Evolutionary conservation across 2,888 invertebrate species (phyloP), one percentile per base, ranked within the genome.

Genomic region (Nomada fucata): DNA sequence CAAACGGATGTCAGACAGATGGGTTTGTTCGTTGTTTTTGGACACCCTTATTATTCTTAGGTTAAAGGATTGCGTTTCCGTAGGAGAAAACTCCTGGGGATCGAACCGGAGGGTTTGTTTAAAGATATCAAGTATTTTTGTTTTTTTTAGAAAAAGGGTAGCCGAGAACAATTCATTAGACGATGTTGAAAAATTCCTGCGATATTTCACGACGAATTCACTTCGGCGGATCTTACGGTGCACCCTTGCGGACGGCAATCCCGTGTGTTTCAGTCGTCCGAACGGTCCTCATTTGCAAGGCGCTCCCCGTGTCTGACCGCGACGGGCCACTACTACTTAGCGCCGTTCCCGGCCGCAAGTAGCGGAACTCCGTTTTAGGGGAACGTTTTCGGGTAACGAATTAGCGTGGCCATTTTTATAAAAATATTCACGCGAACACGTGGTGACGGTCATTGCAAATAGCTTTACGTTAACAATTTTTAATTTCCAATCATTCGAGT

Each of bases 301-400:
- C 59, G 67, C 53, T 71, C 23, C 50, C 57, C 53, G 26, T 53
- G 86, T 59, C 84, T 76, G 85, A 82, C 72, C 83, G 75, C 68
- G 55, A 36, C 65, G 15, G 64, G 11, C 47, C 74, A 50, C 57
- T 47, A 76, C 80, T 69, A 79, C 76, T 79, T 69, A 75, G 75
- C 53, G 13, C 18, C n/a, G 18, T 2, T 20, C 9, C 7, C 26
- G 44, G 2, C 23, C 26, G 20, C 4, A 29, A 47, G 44, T 20
- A 20, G 29, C 15, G 47, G 2, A 70, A 15, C 3, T 29, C 15
- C 44, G 29, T 15, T 47, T 2, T 2, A 3, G 15, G 15, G n/a
- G 23, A 59, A 47, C n/a, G 3, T 44, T 9, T n/a, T 18, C 20
- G 15, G 10, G 15, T 26, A 70, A 57, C 13, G n/a, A 69, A 11